Conservation (phyloP, 23 tunicate species). For the Oikopleura vanhoeffeni region DNA sequence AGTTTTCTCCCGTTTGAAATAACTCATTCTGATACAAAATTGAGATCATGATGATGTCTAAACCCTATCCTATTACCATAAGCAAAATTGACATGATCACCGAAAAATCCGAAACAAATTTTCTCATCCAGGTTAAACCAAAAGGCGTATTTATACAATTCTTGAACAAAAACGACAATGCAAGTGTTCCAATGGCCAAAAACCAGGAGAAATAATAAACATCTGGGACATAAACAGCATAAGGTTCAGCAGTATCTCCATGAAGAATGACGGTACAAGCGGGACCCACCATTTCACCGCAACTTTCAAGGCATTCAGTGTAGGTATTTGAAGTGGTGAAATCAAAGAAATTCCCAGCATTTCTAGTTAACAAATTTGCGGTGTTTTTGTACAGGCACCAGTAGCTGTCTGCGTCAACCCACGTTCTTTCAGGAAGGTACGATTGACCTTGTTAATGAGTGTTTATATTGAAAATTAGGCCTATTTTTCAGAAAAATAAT, state of each 20-base stretch:
- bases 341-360: background rate
- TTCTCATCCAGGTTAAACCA: constrained; percentile 1
- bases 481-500: no score
- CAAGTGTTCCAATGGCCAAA: background rate
- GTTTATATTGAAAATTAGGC: no score
- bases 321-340: background rate
- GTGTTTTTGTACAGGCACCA: background rate
- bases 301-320: background rate
- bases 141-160: background rate
- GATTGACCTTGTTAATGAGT: no score
- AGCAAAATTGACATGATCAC: constrained; percentile 58
- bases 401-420: background rate
- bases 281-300: background rate
- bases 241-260: no score
- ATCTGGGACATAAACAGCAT: background rate
- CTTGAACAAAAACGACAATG: background rate
- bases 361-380: background rate
- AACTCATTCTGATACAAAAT: no score
- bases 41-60: no score
- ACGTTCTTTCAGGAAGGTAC: no score
- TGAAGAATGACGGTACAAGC: no score
- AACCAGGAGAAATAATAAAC: background rate
- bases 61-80: constrained; percentile 60
- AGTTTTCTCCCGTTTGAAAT: no score
- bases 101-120: constrained; percentile 46